These are phyloP conservation scores for Caretta caretta DNA, from an alignment of 2,113 vertebrate species.

Conservation along the genomic window DNA sequence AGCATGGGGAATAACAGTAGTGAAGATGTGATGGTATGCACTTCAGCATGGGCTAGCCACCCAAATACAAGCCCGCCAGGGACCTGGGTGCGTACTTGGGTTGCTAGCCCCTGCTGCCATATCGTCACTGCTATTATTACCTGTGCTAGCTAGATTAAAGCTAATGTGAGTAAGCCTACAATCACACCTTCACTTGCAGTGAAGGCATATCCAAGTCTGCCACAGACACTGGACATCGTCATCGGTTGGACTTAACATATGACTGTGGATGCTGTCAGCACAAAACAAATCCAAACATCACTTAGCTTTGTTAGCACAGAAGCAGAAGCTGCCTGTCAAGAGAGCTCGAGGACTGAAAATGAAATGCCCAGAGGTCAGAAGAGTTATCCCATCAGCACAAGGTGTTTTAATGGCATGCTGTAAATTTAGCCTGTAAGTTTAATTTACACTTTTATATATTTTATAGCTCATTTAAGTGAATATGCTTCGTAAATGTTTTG, in stretches of 20 bases:
- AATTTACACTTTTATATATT: conserved; percentile 25
- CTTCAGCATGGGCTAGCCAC: too few relatives aligned
- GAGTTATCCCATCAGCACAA: not conserved
- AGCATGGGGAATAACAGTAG: too few relatives aligned
- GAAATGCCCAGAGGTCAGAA: conserved; percentile 34
- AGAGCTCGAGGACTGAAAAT: conserved; percentile 19
- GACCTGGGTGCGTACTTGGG: too few relatives aligned
- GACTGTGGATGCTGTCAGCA: not conserved
- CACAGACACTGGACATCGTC: not conserved
- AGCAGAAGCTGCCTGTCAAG: not conserved
- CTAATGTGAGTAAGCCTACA: too few relatives aligned
- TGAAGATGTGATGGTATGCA: too few relatives aligned
- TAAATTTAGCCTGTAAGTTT: not conserved
- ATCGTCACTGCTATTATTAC: too few relatives aligned
- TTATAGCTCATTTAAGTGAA: not conserved
- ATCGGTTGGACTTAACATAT: not conserved
- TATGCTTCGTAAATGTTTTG: not conserved
- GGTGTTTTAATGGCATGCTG: not conserved
- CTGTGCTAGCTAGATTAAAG: too few relatives aligned
- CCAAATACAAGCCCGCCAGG: too few relatives aligned
- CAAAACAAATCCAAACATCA: conserved; percentile 13
- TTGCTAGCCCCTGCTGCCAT: too few relatives aligned
- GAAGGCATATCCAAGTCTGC: not conserved
- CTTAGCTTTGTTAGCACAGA: conserved; percentile 30
- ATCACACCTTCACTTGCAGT: too few relatives aligned